phyloP scores from a whole-genome alignment of 2,113 vertebrate species.

The Callospermophilus lateralis region DNA sequence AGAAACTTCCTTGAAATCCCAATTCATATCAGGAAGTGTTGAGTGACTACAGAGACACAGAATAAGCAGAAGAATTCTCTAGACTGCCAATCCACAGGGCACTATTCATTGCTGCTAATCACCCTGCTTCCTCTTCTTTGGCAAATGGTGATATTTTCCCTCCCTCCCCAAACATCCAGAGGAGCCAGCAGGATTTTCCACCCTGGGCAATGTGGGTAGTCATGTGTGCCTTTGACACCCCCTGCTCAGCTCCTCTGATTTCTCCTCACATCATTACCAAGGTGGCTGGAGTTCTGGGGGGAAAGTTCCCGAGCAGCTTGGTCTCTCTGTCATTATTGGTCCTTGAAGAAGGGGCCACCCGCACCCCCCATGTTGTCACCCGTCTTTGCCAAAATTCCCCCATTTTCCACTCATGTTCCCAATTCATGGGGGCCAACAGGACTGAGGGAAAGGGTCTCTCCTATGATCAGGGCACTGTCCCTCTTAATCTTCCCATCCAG shows the following conservation, averaged over 20 bases:
- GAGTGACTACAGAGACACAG: background rate
- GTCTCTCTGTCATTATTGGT: background rate
- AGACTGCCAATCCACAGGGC: rapidly evolving
- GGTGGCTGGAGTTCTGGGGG: background rate
- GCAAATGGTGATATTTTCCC: background rate
- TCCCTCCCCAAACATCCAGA: background rate
- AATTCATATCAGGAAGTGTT: background rate
- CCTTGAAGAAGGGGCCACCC: background rate
- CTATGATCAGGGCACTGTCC: background rate
- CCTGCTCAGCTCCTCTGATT: background rate
- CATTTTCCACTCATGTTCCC: background rate
- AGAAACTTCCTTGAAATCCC: background rate
- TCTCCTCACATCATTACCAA: background rate
- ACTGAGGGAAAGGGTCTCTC: background rate
- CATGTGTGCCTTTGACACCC: no score
- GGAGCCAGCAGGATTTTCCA: background rate
- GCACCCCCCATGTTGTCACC: background rate
- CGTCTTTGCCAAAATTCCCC: background rate
- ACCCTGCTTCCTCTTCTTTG: background rate
- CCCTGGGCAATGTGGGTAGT: background rate
- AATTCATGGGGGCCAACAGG: background rate
- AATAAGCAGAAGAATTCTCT: background rate
- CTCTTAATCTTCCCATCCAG: background rate
- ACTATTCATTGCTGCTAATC: background rate
- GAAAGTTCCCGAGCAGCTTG: no score